Evolutionary conservation across 2,888 invertebrate species (phyloP).

Genomic region (Eudemis profundana): DNA sequence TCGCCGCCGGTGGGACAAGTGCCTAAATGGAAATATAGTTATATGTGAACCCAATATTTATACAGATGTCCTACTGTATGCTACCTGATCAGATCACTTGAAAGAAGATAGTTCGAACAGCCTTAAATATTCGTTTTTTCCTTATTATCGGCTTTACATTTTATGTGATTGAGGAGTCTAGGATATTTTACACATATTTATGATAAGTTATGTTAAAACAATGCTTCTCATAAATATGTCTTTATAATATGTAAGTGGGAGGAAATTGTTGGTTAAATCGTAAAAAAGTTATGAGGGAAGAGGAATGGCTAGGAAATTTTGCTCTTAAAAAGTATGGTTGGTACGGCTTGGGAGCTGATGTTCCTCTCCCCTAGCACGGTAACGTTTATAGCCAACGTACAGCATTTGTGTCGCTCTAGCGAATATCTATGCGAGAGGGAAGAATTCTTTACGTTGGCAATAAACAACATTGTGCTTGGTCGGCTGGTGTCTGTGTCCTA

Average conservation of each 20-base stretch:
- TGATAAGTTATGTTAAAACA: not conserved
- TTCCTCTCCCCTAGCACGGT: not conserved
- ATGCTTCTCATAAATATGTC: not conserved
- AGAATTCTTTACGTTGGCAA: no score
- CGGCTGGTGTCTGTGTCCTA: not conserved
- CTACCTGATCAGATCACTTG: no score
- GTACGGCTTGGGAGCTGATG: not conserved
- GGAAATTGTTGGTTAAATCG: not conserved
- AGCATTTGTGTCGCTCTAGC: no score
- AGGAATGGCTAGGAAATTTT: not conserved
- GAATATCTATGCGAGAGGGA: no score
- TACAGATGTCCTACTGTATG: no score
- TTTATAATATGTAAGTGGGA: not conserved
- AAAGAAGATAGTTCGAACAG: not conserved
- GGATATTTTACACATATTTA: not conserved
- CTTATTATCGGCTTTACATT: not conserved
- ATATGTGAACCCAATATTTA: no score
- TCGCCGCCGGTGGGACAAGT: no score
- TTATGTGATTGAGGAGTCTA: not conserved
- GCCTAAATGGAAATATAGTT: no score
- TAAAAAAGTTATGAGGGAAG: not conserved
- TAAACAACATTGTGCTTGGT: no score
- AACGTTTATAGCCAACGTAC: no score
- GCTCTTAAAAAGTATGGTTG: slow-evolving; percentile 1
- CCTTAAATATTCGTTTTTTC: not conserved